Evolutionary conservation across 2,888 invertebrate species (phyloP).

Genomic region (Agriotes lineatus): DNA sequence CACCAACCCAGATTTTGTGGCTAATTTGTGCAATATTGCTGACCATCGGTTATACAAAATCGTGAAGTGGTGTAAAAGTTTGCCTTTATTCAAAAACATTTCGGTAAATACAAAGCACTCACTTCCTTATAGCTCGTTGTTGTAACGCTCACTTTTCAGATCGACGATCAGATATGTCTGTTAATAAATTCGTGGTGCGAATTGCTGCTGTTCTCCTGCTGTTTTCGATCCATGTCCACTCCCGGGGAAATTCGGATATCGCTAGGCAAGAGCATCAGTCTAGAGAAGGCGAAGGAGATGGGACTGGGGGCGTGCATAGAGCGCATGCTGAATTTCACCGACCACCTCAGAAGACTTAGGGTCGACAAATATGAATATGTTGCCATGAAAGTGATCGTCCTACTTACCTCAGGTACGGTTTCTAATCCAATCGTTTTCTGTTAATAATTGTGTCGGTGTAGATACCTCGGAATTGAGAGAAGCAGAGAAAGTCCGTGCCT

Average conservation of each 20-base stretch:
- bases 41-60: constrained; percentile 97
- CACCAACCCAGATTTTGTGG: constrained; percentile 86
- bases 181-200: constrained; percentile 99
- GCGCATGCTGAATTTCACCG: constrained; percentile 94
- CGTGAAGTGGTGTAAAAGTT: constrained; percentile 98
- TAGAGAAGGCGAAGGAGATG: constrained; percentile 78
- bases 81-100: constrained; percentile 96
- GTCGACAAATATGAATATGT: constrained; percentile 97
- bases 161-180: constrained; percentile 97
- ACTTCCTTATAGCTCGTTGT: background rate
- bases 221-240: constrained; percentile 92
- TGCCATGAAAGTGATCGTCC: constrained; percentile 94
- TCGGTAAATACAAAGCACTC: constrained; percentile 73
- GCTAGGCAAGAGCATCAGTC: constrained; percentile 73
- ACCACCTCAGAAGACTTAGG: constrained; percentile 88
- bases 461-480: constrained; percentile 94
- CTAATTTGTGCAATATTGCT: constrained; percentile 92
- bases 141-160: constrained; percentile 70
- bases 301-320: constrained; percentile 90
- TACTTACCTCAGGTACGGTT: constrained; percentile 88
- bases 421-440: background rate
- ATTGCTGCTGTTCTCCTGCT: constrained; percentile 90
- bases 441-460: constrained; percentile 53
- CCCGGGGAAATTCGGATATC: constrained; percentile 86
- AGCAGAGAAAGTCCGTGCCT: constrained; percentile 92